These are phyloP conservation scores for Chrysolina haemoptera DNA, from an alignment of 2,888 invertebrate species.

Conservation along the genomic window DNA sequence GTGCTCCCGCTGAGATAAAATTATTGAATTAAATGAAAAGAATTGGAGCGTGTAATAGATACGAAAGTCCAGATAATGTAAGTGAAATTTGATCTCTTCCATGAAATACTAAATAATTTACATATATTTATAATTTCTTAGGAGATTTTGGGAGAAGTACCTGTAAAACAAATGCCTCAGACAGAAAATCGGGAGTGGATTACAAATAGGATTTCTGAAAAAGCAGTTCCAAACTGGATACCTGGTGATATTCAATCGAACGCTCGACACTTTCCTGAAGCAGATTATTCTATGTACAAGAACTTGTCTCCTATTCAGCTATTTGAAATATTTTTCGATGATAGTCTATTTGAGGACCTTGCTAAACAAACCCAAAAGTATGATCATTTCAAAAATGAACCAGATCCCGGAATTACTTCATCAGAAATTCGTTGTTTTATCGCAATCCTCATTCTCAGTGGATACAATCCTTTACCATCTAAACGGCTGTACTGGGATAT, in stretches of 20 bases:
- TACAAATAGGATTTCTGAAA: slow-evolving; percentile 25
- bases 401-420: slow-evolving; percentile 29
- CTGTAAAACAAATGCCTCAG: no score
- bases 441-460: slow-evolving; percentile 48
- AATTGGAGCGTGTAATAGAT: slow-evolving; percentile 24
- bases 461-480: slow-evolving; percentile 50
- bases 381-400: slow-evolving; percentile 40
- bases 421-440: slow-evolving; percentile 45
- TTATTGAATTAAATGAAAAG: slow-evolving; percentile 32
- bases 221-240: slow-evolving; percentile 30
- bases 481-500: slow-evolving; percentile 54
- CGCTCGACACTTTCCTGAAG: slow-evolving; percentile 31
- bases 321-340: slow-evolving; percentile 41
- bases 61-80: slow-evolving; percentile 10
- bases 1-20: slow-evolving; percentile 37
- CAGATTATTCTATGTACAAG: slow-evolving; percentile 37
- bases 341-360: slow-evolving; percentile 32
- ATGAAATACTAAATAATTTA: neutral
- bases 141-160: no score
- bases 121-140: no score
- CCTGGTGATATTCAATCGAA: slow-evolving; percentile 32
- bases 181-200: slow-evolving; percentile 12
- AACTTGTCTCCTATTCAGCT: slow-evolving; percentile 32
- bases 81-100: no score
- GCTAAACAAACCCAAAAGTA: slow-evolving; percentile 36